Percentiles rank a stretch among this genome's conserved stretches.
These are phyloP conservation scores for Eriosoma lanigerum DNA, from an alignment of 1,140 invertebrate genomes.

Conservation along the genomic window DNA sequence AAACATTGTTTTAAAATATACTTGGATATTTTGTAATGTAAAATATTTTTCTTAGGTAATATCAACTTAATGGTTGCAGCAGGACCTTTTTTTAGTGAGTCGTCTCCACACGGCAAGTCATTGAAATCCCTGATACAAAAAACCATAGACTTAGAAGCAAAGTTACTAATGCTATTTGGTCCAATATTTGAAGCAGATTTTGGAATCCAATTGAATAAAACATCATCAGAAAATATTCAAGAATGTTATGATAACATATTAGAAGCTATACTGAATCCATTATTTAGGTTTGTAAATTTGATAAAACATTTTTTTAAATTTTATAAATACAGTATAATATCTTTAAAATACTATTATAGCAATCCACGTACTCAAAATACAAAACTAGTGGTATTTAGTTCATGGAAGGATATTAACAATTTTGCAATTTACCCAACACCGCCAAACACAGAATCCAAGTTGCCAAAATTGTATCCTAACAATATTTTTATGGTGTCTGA, in stretches of 20 bases:
- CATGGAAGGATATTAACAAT: slow-evolving; percentile 18
- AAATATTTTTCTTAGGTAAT: not conserved
- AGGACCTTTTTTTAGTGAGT: slow-evolving; percentile 28
- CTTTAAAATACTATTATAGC: not conserved
- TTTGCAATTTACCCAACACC: slow-evolving; percentile 33
- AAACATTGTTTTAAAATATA: not conserved
- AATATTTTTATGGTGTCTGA: slow-evolving; percentile 26
- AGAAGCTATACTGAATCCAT: slow-evolving; percentile 19
- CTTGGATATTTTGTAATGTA: not conserved
- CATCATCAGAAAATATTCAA: slow-evolving; percentile 1
- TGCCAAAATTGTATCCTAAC: not conserved
- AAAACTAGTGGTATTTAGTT: slow-evolving; percentile 16
- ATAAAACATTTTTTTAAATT: too few relatives aligned
- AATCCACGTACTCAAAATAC: not conserved
- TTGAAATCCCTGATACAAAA: slow-evolving; percentile 37
- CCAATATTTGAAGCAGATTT: slow-evolving; percentile 36
- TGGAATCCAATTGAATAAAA: slow-evolving; percentile 8
- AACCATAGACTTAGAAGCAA: not conserved
- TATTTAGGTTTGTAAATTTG: slow-evolving; percentile 16
- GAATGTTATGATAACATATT: slow-evolving; percentile 36
- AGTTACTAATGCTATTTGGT: not conserved
- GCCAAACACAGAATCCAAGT: not conserved
- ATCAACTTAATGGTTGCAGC: slow-evolving; percentile 11
- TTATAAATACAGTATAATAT: not conserved
- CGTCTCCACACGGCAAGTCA: slow-evolving; percentile 1